phyloP scores from a whole-genome alignment of 2,797 vertebrate species.

The Hypotaenidia okinawae region DNA sequence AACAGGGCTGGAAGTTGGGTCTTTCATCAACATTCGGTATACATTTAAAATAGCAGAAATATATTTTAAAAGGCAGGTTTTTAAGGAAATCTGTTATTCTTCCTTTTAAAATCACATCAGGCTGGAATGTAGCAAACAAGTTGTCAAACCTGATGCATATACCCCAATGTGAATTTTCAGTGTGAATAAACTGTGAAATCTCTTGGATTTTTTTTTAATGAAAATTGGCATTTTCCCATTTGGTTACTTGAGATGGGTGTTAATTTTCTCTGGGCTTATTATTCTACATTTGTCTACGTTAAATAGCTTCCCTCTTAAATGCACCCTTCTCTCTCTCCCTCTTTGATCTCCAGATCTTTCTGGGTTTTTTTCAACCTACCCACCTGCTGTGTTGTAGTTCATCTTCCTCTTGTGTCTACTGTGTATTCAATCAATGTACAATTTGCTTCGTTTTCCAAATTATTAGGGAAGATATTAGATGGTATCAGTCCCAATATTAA shows the following conservation, averaged over 20 bases:
- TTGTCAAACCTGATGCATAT: slow-evolving; percentile 66
- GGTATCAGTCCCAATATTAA: slow-evolving; percentile 58
- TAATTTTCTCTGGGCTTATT: slow-evolving; percentile 50
- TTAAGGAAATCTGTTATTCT: slow-evolving; percentile 26
- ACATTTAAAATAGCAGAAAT: not conserved
- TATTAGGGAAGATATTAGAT: slow-evolving; percentile 46
- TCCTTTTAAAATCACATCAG: slow-evolving; percentile 39
- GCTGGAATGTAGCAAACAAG: slow-evolving; percentile 57
- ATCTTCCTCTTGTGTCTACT: slow-evolving; percentile 12
- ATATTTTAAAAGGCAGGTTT: slow-evolving; percentile 14
- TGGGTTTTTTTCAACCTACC: not conserved
- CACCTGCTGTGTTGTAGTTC: slow-evolving; percentile 41
- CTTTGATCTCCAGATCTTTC: slow-evolving; percentile 5
- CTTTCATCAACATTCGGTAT: not conserved
- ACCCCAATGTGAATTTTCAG: slow-evolving; percentile 49
- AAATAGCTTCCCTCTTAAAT: slow-evolving; percentile 29
- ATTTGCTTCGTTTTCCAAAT: slow-evolving; percentile 44
- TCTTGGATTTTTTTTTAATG: slow-evolving; percentile 9
- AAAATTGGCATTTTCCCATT: slow-evolving; percentile 63
- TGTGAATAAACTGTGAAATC: slow-evolving; percentile 70
- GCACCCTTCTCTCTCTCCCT: slow-evolving; percentile 1
- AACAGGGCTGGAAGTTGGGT: not conserved
- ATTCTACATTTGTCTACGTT: slow-evolving; percentile 50
- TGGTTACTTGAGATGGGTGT: slow-evolving; percentile 57
- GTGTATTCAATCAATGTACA: not conserved